A percentile compares a stretch with the other conserved stretches of the same genome.
These are phyloP conservation scores for Brachypalpus laphriformis DNA, from an alignment of 2,888 invertebrate species.

Conservation along the genomic window DNA sequence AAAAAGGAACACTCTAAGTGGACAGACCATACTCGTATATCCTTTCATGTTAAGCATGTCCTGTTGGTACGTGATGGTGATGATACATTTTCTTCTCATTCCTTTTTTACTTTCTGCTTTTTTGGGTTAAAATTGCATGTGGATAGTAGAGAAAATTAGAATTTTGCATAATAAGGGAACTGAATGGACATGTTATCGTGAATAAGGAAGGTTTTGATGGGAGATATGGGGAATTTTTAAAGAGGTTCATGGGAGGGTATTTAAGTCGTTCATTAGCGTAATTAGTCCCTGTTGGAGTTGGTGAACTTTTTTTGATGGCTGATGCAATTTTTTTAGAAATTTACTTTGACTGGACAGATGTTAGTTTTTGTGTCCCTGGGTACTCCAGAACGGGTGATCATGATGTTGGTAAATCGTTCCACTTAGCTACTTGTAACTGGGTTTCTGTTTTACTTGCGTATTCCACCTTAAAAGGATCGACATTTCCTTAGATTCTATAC, in stretches of 20 bases:
- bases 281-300: neutral
- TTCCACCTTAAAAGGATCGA: too few species aligned
- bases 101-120: neutral
- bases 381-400: too few species aligned
- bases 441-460: too few species aligned
- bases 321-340: too few species aligned
- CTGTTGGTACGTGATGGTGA: conserved; percentile 46
- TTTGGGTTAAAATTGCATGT: conserved; percentile 8
- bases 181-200: conserved; percentile 50
- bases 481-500: too few species aligned
- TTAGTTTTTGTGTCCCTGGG: too few species aligned
- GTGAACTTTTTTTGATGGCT: neutral
- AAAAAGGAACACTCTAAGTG: conserved; percentile 45
- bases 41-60: conserved; percentile 41
- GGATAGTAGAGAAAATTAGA: conserved; percentile 18
- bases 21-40: conserved; percentile 42
- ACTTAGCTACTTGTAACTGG: too few species aligned
- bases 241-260: neutral
- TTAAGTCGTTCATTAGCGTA: neutral
- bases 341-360: neutral
- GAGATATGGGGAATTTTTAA: neutral
- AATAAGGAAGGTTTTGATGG: conserved; percentile 34
- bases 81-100: conserved; percentile 6
- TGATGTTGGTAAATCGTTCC: too few species aligned
- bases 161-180: conserved; percentile 43